A percentile compares a stretch with the other conserved stretches of the same genome.
These are phyloP conservation scores for Heterotilapia buettikoferi DNA, from an alignment of 2,113 vertebrate genomes.

Conservation along the genomic window DNA sequence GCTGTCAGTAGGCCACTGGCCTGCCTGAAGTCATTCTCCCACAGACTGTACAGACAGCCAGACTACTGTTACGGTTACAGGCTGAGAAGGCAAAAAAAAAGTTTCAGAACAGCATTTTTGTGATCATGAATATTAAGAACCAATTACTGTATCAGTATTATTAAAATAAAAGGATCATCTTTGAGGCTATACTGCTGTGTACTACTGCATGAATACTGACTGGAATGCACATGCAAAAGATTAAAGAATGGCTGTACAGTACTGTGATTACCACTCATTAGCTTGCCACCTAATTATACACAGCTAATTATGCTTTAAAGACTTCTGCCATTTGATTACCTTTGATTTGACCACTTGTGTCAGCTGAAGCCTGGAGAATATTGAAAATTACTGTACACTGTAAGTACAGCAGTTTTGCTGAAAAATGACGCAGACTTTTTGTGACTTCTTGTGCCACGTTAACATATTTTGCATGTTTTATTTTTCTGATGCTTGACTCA, in stretches of 20 bases:
- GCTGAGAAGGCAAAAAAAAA: not conserved
- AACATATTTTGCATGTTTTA: not conserved
- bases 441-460: not conserved
- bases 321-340: not conserved
- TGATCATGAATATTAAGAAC: not conserved
- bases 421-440: not conserved
- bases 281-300: not conserved
- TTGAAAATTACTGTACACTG: not conserved
- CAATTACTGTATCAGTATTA: not conserved
- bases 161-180: not conserved
- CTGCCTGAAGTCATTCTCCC: constrained; percentile 30
- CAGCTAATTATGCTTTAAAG: not conserved
- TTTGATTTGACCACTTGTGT: not conserved
- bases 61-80: not conserved
- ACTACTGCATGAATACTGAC: not conserved
- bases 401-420: not conserved
- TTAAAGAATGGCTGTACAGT: not conserved
- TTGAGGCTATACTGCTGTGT: not conserved
- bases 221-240: not conserved
- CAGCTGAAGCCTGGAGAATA: not conserved
- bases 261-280: not conserved
- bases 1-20: constrained; percentile 18
- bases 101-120: not conserved
- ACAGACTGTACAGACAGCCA: not conserved
- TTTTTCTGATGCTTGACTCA: not conserved